Conservation (phyloP, 2,113 vertebrate genomes). For the Paramisgurnus dabryanus region DNA sequence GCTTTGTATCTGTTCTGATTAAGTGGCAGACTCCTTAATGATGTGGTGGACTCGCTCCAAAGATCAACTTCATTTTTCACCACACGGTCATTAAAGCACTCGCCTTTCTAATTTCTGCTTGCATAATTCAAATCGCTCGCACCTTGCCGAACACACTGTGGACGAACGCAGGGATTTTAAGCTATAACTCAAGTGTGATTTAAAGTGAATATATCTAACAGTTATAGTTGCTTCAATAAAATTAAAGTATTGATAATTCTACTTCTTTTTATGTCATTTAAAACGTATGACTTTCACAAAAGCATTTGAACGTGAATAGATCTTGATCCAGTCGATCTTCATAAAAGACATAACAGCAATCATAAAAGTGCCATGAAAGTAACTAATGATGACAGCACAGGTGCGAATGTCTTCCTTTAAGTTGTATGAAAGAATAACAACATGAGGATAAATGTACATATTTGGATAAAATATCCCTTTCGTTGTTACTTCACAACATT, state of each 20-base stretch:
- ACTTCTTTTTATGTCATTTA: too few relatives aligned
- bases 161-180: not conserved
- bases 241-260: too few relatives aligned
- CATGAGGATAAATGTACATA: not conserved
- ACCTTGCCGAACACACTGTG: not conserved
- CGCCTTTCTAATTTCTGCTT: slow-evolving; percentile 54
- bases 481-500: not conserved
- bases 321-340: too few relatives aligned
- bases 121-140: slow-evolving; percentile 57
- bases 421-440: not conserved
- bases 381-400: not conserved
- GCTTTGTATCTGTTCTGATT: slow-evolving; percentile 68
- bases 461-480: not conserved
- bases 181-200: not conserved
- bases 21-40: slow-evolving; percentile 69
- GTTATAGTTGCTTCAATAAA: not conserved
- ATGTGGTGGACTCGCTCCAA: slow-evolving; percentile 66
- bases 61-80: slow-evolving; percentile 78
- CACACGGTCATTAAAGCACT: slow-evolving; percentile 65
- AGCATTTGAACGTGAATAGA: too few relatives aligned
- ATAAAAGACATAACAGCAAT: too few relatives aligned
- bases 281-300: too few relatives aligned
- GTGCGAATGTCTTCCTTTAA: not conserved
- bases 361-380: too few relatives aligned
- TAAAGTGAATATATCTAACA: not conserved